A percentile compares a stretch with the other conserved stretches of the same genome.
phyloP scores from a whole-genome alignment of 2,113 vertebrate genomes.

The Paedocypris sp. region DNA sequence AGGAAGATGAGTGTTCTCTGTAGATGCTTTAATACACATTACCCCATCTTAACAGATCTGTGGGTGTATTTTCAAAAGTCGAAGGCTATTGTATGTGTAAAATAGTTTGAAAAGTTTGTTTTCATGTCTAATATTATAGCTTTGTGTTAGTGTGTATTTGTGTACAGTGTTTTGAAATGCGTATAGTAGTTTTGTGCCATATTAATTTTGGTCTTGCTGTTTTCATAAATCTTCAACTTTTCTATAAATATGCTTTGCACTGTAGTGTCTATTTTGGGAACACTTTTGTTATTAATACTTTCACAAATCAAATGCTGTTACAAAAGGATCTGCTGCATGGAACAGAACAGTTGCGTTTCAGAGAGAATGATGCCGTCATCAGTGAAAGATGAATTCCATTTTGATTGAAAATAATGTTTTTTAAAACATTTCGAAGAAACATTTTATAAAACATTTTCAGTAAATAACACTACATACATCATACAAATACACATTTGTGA shows the following conservation, averaged over 20 bases:
- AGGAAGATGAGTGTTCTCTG: too few species aligned
- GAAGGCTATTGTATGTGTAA: too few species aligned
- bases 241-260: background rate
- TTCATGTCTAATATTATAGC: too few species aligned
- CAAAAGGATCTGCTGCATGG: background rate
- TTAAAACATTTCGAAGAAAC: slow-evolving; percentile 2
- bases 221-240: background rate
- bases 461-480: background rate
- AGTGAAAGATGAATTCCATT: background rate
- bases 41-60: too few species aligned
- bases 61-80: too few species aligned
- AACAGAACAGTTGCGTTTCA: background rate
- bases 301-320: background rate
- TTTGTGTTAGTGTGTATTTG: too few species aligned
- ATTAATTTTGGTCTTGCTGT: too few species aligned
- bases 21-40: too few species aligned
- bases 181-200: too few species aligned
- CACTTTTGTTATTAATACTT: background rate
- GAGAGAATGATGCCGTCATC: background rate
- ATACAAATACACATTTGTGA: background rate
- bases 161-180: too few species aligned
- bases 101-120: too few species aligned
- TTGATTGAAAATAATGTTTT: background rate
- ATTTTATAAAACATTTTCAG: background rate
- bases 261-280: background rate